A percentile compares a stretch with the other conserved stretches of the same genome.
phyloP scores from a whole-genome alignment of 2,888 invertebrate species.

The Selenia dentaria region DNA sequence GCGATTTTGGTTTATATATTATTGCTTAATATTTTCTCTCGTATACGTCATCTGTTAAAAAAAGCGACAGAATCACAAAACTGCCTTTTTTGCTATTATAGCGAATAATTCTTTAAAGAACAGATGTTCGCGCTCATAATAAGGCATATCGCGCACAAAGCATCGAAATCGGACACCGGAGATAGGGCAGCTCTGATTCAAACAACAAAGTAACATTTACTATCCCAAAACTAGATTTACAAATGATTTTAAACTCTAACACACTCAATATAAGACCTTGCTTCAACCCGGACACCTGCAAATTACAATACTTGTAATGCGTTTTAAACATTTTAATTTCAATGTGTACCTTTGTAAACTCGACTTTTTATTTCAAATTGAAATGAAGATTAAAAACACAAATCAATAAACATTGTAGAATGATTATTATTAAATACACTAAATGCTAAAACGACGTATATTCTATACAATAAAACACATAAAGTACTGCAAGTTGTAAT shows the following conservation, averaged over 20 bases:
- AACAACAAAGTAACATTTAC: constrained; percentile 59
- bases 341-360: constrained; percentile 70
- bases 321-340: constrained; percentile 75
- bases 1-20: too few species aligned
- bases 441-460: constrained; percentile 24
- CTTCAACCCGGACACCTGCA: constrained; percentile 18
- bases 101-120: constrained; percentile 71
- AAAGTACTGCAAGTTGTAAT: constrained; percentile 23
- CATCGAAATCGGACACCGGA: constrained; percentile 82
- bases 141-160: constrained; percentile 82
- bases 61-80: constrained; percentile 54
- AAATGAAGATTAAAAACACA: constrained; percentile 33
- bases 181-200: constrained; percentile 75
- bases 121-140: constrained; percentile 83
- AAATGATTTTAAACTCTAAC: constrained; percentile 47
- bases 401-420: constrained; percentile 28
- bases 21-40: too few species aligned
- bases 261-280: constrained; percentile 28
- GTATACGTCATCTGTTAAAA: constrained; percentile 36
- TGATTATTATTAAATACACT: constrained; percentile 27
- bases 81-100: constrained; percentile 65
- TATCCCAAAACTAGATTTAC: constrained; percentile 40
- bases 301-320: constrained; percentile 35
- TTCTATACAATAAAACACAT: constrained; percentile 23
- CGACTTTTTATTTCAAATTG: constrained; percentile 55